Conservation (phyloP, 1,140 invertebrate species). For the Aphis gossypii region DNA sequence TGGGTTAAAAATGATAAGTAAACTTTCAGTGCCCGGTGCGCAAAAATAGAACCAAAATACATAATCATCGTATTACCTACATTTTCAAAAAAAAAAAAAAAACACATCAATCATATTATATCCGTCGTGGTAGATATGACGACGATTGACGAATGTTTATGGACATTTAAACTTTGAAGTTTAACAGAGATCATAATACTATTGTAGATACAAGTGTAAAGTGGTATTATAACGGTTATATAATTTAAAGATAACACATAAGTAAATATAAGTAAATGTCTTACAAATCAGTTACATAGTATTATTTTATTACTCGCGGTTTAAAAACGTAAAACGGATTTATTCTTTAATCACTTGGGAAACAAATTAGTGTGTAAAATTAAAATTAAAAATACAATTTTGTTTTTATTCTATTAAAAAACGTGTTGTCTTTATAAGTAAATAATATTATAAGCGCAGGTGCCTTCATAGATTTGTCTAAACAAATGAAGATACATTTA, state of each 20-base stretch:
- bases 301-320: neutral
- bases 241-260: neutral
- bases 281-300: neutral
- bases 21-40: neutral
- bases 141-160: neutral
- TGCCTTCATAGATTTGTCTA: neutral
- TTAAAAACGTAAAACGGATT: neutral
- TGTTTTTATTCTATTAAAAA: neutral
- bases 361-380: neutral
- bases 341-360: neutral
- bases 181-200: neutral
- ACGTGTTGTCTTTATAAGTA: neutral
- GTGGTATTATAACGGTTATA: neutral
- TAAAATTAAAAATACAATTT: neutral
- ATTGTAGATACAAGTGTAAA: neutral
- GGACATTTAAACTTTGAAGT: neutral
- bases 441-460: neutral
- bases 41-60: neutral
- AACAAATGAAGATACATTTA: neutral
- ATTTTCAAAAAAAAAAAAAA: neutral
- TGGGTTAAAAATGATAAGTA: neutral
- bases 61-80: neutral
- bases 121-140: neutral
- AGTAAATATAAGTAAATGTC: neutral
- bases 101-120: neutral